These are phyloP conservation scores for Struthio camelus DNA, from an alignment of 2,113 vertebrate species.

Conservation along the genomic window DNA sequence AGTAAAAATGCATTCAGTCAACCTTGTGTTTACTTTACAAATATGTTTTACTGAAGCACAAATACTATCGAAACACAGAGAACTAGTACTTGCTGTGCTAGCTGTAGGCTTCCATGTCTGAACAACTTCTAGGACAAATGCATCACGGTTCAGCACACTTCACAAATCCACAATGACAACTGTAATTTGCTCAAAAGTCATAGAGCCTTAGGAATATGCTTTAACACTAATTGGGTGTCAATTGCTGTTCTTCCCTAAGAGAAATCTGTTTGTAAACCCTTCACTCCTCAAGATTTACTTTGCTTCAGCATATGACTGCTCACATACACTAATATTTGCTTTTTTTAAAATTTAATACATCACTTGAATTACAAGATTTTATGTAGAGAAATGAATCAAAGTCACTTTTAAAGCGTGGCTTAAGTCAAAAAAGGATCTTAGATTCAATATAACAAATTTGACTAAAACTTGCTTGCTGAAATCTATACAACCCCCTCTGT, in stretches of 20 bases:
- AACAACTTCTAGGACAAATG: constrained; percentile 30
- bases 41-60: neutral
- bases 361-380: constrained; percentile 4
- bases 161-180: constrained; percentile 59
- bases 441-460: neutral
- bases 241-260: constrained; percentile 64
- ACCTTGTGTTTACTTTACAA: neutral
- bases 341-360: constrained; percentile 43
- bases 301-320: constrained; percentile 1
- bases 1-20: neutral
- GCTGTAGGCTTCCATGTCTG: constrained; percentile 25
- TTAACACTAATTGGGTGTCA: constrained; percentile 66
- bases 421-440: neutral
- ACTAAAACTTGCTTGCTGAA: neutral
- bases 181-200: constrained; percentile 64
- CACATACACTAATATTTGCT: constrained; percentile 36
- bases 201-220: constrained; percentile 57
- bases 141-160: constrained; percentile 42
- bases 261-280: constrained; percentile 62
- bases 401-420: neutral
- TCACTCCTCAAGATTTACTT: constrained; percentile 15
- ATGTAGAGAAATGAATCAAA: neutral
- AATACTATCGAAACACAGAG: neutral
- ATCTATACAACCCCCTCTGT: neutral
- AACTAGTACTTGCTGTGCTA: neutral